phyloP scores from a whole-genome alignment of 1,140 invertebrate species.

The Euglossa dilemma region DNA sequence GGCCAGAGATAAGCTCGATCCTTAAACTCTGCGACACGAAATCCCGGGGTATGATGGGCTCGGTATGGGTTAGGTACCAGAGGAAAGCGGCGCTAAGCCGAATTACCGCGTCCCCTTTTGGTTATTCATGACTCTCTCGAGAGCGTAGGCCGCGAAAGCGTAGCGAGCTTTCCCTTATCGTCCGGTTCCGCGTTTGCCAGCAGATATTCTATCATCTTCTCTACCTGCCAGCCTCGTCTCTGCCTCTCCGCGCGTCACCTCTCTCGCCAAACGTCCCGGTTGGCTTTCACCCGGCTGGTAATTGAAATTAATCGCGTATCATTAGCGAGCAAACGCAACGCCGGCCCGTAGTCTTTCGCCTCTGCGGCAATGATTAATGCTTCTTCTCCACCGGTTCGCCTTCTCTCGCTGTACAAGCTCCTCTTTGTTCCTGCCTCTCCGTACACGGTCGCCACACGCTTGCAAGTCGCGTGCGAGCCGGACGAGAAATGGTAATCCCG shows the following conservation, averaged over 20 bases:
- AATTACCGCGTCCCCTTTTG: not conserved
- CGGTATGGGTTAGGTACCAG: too few relatives aligned
- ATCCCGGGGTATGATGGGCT: too few relatives aligned
- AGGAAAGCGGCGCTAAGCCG: not conserved
- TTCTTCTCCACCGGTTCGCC: constrained; percentile 3
- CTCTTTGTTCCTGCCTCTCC: not conserved
- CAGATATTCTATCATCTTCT: not conserved
- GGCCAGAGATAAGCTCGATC: not conserved
- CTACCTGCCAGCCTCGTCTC: not conserved
- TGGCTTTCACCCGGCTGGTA: constrained; percentile 31
- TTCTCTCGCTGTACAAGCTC: not conserved
- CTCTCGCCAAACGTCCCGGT: not conserved
- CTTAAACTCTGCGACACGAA: constrained; percentile 6
- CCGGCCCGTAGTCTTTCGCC: constrained; percentile 17
- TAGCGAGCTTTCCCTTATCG: not conserved
- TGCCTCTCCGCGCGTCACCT: not conserved
- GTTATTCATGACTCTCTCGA: not conserved
- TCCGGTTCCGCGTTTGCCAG: not conserved
- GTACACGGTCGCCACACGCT: not conserved
- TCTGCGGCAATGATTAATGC: constrained; percentile 42
- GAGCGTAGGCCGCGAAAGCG: too few relatives aligned
- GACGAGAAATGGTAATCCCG: not conserved
- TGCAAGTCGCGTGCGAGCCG: not conserved
- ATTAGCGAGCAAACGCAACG: not conserved
- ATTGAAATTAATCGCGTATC: constrained; percentile 58